Conservation (phyloP, 2,113 vertebrate species). For the Cebidichthys violaceus region DNA sequence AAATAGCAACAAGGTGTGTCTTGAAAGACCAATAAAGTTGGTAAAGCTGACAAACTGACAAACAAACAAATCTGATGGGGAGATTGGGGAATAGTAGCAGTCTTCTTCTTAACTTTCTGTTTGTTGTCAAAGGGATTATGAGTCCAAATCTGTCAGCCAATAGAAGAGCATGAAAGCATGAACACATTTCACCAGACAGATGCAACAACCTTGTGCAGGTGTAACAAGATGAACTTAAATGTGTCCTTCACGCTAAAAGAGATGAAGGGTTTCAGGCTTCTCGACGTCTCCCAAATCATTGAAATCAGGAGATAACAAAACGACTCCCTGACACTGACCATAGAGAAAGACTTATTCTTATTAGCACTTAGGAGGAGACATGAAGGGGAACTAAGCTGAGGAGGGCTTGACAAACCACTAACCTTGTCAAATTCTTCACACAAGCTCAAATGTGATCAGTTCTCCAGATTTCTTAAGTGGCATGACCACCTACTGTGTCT, state of each 20-base stretch:
- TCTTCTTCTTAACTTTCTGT: background rate
- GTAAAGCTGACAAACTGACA: no score
- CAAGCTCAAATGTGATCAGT: constrained; percentile 40
- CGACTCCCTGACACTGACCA: constrained; percentile 42
- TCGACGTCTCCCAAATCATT: constrained; percentile 9
- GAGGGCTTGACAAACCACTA: constrained; percentile 26
- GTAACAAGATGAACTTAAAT: background rate
- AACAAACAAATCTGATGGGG: no score
- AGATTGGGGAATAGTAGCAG: no score
- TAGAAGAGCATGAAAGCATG: background rate
- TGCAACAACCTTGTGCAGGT: background rate
- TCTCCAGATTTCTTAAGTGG: constrained; percentile 27
- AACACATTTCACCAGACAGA: background rate
- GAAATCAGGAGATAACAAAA: constrained; percentile 42
- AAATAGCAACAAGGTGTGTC: background rate
- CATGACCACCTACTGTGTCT: constrained; percentile 30
- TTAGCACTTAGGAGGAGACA: constrained; percentile 40
- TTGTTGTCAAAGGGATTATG: background rate
- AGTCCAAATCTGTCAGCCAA: background rate
- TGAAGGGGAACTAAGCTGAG: constrained; percentile 44
- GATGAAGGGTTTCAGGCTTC: constrained; percentile 21
- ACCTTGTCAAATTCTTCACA: constrained; percentile 42
- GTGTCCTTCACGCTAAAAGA: constrained; percentile 6
- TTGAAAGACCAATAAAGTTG: no score
- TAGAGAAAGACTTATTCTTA: constrained; percentile 53